Conservation (phyloP, 2,888 invertebrate genomes). For the Eristalis pertinax region DNA sequence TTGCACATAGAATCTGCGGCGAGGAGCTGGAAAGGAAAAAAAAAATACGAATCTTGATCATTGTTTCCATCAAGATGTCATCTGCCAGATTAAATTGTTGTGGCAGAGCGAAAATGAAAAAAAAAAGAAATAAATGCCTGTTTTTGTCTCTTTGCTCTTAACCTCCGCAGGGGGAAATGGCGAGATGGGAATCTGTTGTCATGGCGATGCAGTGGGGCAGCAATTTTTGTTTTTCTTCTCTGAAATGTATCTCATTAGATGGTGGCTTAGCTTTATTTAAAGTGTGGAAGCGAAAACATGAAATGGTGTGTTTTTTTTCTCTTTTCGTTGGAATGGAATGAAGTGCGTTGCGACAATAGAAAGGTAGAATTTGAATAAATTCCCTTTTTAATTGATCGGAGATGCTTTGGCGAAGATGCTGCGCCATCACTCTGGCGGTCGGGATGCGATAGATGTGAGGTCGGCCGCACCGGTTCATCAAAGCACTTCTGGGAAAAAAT, state of each 20-base stretch:
- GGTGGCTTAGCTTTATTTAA: conserved; percentile 1
- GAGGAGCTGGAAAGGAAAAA: background rate
- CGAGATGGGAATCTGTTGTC: background rate
- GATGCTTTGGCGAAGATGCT: background rate
- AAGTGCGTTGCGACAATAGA: background rate
- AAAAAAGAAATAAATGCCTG: background rate
- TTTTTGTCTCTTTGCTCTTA: background rate
- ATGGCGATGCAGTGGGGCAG: background rate
- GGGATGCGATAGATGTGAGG: background rate
- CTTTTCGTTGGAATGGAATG: background rate
- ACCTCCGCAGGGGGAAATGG: background rate
- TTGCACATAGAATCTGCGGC: conserved; percentile 6
- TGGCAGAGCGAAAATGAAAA: conserved; percentile 45
- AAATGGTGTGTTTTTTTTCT: background rate
- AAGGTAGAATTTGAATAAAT: background rate
- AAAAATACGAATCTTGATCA: conserved; percentile 37
- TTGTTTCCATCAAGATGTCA: conserved; percentile 55
- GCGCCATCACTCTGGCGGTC: background rate
- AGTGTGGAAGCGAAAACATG: background rate
- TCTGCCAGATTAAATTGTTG: conserved; percentile 50
- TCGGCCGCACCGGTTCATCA: too few species aligned
- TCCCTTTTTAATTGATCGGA: background rate
- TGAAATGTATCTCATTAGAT: conserved; percentile 3
- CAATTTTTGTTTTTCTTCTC: background rate
- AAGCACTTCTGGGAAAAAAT: too few species aligned